A percentile compares a stretch with the other conserved stretches of the same genome.
Conservation (phyloP, 2,888 invertebrate species). For the Patella ulyssiponensis region DNA sequence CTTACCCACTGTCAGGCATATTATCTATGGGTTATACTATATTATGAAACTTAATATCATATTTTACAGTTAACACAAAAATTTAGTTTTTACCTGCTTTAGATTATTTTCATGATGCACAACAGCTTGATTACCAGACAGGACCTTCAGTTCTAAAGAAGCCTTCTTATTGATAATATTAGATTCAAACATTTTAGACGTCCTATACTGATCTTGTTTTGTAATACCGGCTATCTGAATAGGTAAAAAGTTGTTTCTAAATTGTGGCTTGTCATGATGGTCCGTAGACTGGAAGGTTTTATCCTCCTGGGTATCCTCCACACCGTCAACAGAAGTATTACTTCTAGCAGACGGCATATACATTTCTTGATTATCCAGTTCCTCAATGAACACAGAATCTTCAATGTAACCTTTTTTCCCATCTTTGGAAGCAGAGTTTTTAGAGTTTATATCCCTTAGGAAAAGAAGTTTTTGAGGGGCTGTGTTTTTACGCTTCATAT, state of each 20-base stretch:
- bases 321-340: background rate
- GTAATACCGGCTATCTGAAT: constrained; percentile 62
- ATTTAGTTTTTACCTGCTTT: constrained; percentile 44
- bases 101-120: constrained; percentile 61
- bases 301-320: constrained; percentile 3
- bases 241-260: constrained; percentile 57
- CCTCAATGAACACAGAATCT: constrained; percentile 63
- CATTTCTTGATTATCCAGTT: constrained; percentile 56
- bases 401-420: constrained; percentile 39
- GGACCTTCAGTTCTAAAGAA: constrained; percentile 57
- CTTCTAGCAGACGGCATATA: constrained; percentile 47
- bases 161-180: constrained; percentile 61
- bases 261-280: constrained; percentile 8
- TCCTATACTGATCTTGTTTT: constrained; percentile 65
- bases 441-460: no score
- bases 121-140: constrained; percentile 63
- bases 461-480: no score
- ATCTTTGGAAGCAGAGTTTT: background rate
- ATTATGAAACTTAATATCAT: no score
- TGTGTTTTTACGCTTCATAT: constrained; percentile 22
- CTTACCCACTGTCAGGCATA: no score
- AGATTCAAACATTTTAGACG: constrained; percentile 61
- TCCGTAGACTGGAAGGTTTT: background rate
- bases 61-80: background rate
- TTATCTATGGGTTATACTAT: no score